Evolutionary conservation across 2,888 invertebrate species (phyloP), one percentile per base, ranked within the genome.

Genomic region (Synergus japonicus): DNA sequence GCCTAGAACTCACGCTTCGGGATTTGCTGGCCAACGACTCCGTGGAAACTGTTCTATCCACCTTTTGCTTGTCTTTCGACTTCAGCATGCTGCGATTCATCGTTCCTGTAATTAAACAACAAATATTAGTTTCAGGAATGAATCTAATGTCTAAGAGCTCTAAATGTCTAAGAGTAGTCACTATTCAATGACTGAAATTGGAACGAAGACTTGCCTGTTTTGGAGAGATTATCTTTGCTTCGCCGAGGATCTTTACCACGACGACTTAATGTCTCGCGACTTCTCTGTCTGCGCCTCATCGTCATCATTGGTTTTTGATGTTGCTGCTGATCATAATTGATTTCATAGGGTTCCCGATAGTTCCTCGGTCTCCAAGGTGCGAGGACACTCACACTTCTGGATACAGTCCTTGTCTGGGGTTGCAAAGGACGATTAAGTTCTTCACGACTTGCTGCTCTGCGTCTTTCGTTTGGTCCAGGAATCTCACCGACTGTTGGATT

Each of bases 311-410:
- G 89, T 78, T 90, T 90, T 73, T 89, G 87, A 92, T 87, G 93
- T 92, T 78, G 92, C 80, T 87, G 81, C 8, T 93, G 93, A 15
- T 96, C 96, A 92, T 96, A 96, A 90, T 96, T 96, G 41, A 96
- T 96, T 92, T 97, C 96, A 89, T 95, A 95, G 78, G 94, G 95
- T 87, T 96, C 96, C 88, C 94, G 94, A 88, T 95, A 94, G 88
- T 96, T 95, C 83, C 95, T 94, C 3, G 97, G 97, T 81, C 95
- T 95, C 97, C 97, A 97, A 4, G 97, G 97, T 0, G 97, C 96
- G 89, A 97, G 94, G 85, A 97, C 95, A 4, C 97, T 97, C 87
- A 97, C 96, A 82, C 96, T 97, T 77, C 93, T 90, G 13, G 97
- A 96, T 41, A 97, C 95, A 66, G 95, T 96, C 86, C 95, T 94